A percentile compares a stretch with the other conserved stretches of the same genome.
These are phyloP conservation scores for Anoplolepis gracilipes DNA, from an alignment of 1,140 invertebrate genomes.

Conservation along the genomic window DNA sequence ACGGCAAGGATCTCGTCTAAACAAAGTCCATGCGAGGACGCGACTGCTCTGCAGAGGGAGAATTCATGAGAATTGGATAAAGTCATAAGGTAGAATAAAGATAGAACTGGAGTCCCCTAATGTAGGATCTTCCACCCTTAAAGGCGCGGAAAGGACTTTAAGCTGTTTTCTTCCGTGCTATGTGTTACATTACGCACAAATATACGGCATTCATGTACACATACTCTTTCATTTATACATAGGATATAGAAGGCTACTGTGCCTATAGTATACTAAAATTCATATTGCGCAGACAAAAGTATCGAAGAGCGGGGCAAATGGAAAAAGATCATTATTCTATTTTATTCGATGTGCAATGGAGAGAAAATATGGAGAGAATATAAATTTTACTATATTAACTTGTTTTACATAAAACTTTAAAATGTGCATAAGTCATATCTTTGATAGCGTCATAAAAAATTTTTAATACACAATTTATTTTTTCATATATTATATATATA, in stretches of 20 bases:
- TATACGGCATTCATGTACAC: slow-evolving; percentile 11
- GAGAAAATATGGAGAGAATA: background rate
- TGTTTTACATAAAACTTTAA: background rate
- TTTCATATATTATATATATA: background rate
- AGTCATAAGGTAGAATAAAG: slow-evolving; percentile 64
- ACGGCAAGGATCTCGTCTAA: slow-evolving; percentile 13
- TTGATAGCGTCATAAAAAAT: background rate
- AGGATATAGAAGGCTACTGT: background rate
- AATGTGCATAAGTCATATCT: background rate
- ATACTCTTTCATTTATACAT: background rate
- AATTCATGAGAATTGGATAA: slow-evolving; percentile 61
- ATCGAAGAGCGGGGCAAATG: slow-evolving; percentile 50
- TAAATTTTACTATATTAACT: background rate
- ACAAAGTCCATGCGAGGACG: slow-evolving; percentile 23
- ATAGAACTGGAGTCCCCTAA: slow-evolving; percentile 58
- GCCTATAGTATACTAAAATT: slow-evolving; percentile 62
- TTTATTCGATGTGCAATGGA: slow-evolving; percentile 28
- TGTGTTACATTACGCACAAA: slow-evolving; percentile 40
- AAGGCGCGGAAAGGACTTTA: slow-evolving; percentile 61
- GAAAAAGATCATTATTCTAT: slow-evolving; percentile 66
- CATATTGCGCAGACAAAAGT: slow-evolving; percentile 28
- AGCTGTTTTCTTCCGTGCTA: slow-evolving; percentile 59
- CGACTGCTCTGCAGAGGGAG: slow-evolving; percentile 11
- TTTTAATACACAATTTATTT: background rate
- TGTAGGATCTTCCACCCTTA: slow-evolving; percentile 48